phyloP scores from a whole-genome alignment of 1,140 invertebrate species.

The Odontomachus brunneus region DNA sequence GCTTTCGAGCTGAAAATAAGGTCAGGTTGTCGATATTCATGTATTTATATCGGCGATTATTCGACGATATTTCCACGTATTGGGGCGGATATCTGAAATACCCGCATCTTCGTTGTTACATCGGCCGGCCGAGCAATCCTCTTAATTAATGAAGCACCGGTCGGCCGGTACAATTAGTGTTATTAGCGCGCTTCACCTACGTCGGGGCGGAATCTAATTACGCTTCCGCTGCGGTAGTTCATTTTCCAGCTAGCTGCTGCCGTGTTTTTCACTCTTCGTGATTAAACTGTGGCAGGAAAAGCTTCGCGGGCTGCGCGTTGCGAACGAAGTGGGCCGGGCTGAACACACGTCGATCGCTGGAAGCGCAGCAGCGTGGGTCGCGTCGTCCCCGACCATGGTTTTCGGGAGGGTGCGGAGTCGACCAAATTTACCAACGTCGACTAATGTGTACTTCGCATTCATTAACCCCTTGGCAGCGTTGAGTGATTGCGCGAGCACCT shows the following conservation, averaged over 20 bases:
- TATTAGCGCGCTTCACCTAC: slow-evolving; percentile 28
- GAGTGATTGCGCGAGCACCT: background rate
- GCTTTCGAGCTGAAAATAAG: background rate
- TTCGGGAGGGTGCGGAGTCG: background rate
- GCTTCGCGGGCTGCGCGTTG: background rate
- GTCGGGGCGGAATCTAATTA: slow-evolving; percentile 30
- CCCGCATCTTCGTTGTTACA: background rate
- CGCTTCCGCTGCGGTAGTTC: slow-evolving; percentile 12
- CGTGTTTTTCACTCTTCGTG: slow-evolving; percentile 37
- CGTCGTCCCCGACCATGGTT: background rate
- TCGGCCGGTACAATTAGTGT: background rate
- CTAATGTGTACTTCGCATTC: slow-evolving; percentile 7
- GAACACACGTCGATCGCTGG: background rate
- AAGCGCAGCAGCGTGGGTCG: background rate
- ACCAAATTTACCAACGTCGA: slow-evolving; percentile 37
- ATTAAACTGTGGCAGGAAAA: slow-evolving; percentile 41
- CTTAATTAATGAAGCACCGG: slow-evolving; percentile 40
- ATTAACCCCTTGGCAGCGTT: background rate
- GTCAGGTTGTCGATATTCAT: no score
- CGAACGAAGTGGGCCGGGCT: slow-evolving; percentile 14
- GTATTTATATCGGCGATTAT: background rate
- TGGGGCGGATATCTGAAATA: background rate
- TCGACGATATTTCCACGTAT: background rate
- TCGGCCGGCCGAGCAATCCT: background rate
- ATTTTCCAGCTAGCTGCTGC: background rate